Evolutionary conservation across 2,797 vertebrate genomes (phyloP), one percentile per base, ranked within the genome.

Genomic region (Esox masquinongy): DNA sequence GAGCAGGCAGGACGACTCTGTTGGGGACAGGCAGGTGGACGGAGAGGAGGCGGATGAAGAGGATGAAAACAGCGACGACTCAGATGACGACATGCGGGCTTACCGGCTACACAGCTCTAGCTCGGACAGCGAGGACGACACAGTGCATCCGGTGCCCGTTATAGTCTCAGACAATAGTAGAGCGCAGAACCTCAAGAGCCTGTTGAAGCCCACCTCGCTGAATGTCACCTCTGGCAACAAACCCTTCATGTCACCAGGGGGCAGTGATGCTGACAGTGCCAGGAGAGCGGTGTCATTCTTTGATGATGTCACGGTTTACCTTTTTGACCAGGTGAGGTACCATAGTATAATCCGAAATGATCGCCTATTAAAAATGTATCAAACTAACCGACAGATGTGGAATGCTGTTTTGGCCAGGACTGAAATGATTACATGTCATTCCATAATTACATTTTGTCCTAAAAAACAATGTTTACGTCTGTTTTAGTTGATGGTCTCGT

Each of bases 241-340:
- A 0, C 88, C 90, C 4, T 67, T 85, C 2, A 70, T 39, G 4
- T 67, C 81, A 31, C 80, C 93, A 80, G 78, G 77, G 47, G 56
- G 86, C 16, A 51, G 12, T 61, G 80, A 70, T 0, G 67, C 77
- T 9, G 87, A 91, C 31, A 87, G 84, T 78, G 88, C 94, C 73
- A 95, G 93, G 71, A 97, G 97, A 90, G 94, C 95, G 0, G 98
- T 99, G 75, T 96, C 95, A 0, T 99, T 99, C 90, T 99, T 99
- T 34, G 96, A 98, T 68, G 98, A 99, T 79, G 98, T 99, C 90
- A 99, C 98, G 0, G 97, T 99, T 86, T 99, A 96, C 89, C 94
- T 99, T 77, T 99, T 99, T 89, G 98, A 99, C 89, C 98, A 99
- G 96, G 98, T 97, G 92, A 50, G 66, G 39, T 87, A 77, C 64